phyloP scores from a whole-genome alignment of 1,140 invertebrate species.

The Lucilia cuprina region DNA sequence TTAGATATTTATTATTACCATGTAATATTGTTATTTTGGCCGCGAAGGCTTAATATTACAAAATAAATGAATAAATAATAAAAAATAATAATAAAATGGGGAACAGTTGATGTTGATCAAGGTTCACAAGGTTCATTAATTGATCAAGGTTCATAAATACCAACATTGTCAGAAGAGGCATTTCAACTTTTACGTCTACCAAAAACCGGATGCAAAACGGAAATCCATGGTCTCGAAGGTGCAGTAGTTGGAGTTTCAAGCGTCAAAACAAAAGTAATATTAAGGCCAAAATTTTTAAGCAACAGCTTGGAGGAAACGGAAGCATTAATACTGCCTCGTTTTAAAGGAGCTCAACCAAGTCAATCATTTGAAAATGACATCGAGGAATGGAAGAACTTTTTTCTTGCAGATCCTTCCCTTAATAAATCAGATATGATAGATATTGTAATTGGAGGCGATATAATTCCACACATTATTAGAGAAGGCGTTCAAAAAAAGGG shows the following conservation, averaged over 20 bases:
- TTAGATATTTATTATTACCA: no score
- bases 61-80: no score
- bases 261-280: background rate
- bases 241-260: background rate
- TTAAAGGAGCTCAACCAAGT: background rate
- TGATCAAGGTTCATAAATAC: no score
- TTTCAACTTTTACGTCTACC: no score
- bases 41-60: no score
- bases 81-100: no score
- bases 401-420: conserved; percentile 21
- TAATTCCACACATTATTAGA: no score
- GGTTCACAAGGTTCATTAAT: no score
- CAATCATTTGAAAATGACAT: conserved; percentile 3
- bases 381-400: conserved; percentile 18
- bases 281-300: background rate
- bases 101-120: no score
- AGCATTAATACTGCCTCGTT: conserved; percentile 2
- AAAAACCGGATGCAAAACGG: no score
- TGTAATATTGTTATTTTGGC: no score
- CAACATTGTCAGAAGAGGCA: no score
- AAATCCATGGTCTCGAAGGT: background rate
- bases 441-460: conserved; percentile 5
- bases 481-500: background rate
- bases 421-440: conserved; percentile 23
- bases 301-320: background rate